These are phyloP conservation scores for Pitta sordida DNA, from an alignment of 2,113 vertebrate species.

Conservation along the genomic window DNA sequence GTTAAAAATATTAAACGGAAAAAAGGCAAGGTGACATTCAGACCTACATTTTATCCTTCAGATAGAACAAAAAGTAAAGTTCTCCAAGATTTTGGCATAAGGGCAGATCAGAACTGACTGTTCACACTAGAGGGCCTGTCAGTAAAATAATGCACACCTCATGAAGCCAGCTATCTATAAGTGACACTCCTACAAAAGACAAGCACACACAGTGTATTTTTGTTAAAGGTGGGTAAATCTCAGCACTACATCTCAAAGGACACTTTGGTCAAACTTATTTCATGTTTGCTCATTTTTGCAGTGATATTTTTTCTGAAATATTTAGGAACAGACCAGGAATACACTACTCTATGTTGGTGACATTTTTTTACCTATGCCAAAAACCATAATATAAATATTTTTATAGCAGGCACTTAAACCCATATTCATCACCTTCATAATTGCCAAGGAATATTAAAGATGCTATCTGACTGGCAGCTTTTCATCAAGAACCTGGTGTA, in stretches of 20 bases:
- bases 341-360: not conserved
- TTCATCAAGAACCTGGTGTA: constrained; percentile 9
- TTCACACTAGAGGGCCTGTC: not conserved
- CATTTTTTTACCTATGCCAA: constrained; percentile 14
- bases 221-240: not conserved
- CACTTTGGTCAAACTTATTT: not conserved
- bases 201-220: not conserved
- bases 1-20: not conserved
- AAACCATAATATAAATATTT: not conserved
- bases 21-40: not conserved
- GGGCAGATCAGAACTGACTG: not conserved
- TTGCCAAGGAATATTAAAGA: constrained; percentile 69
- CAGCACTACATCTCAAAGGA: not conserved
- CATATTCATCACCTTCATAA: constrained; percentile 20
- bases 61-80: not conserved
- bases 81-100: not conserved
- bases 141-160: not conserved
- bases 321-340: not conserved
- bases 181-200: not conserved
- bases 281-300: not conserved
- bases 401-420: constrained; percentile 50
- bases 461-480: constrained; percentile 58
- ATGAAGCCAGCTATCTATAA: not conserved
- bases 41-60: not conserved
- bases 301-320: constrained; percentile 12